phyloP scores from a whole-genome alignment of 2,888 invertebrate species.

The Prosopocoilus inquinatus region DNA sequence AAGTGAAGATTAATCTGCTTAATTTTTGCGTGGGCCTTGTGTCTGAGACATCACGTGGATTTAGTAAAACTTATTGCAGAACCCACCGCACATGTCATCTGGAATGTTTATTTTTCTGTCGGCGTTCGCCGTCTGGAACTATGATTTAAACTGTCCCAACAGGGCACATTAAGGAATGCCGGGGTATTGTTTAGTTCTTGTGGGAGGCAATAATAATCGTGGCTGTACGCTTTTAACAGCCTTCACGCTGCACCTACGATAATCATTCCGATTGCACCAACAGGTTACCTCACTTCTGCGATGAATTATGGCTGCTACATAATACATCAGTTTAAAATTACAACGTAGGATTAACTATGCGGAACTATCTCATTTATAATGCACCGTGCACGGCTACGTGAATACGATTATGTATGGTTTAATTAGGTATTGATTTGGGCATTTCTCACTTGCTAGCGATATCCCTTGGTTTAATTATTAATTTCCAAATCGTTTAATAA shows the following conservation, averaged over 20 bases:
- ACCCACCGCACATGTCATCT: too few relatives aligned
- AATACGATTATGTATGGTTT: too few relatives aligned
- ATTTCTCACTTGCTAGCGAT: too few relatives aligned
- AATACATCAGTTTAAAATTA: slow-evolving; percentile 14
- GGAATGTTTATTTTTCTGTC: too few relatives aligned
- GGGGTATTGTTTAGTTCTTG: not conserved
- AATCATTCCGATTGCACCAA: slow-evolving; percentile 8
- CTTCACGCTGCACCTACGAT: slow-evolving; percentile 19
- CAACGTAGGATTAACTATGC: slow-evolving; percentile 22
- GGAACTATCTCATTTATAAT: slow-evolving; percentile 21
- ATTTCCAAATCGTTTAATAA: too few relatives aligned
- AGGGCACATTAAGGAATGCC: slow-evolving; percentile 12
- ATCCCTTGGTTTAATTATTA: too few relatives aligned
- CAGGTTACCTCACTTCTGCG: slow-evolving; percentile 19
- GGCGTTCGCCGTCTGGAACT: not conserved
- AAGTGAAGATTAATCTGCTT: too few relatives aligned
- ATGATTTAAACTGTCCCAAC: slow-evolving; percentile 7
- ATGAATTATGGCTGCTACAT: slow-evolving; percentile 8
- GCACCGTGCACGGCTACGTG: slow-evolving; percentile 1
- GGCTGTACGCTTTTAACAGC: slow-evolving; percentile 5
- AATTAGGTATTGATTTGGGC: too few relatives aligned
- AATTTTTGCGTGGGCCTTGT: too few relatives aligned
- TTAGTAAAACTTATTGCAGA: too few relatives aligned
- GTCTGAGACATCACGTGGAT: too few relatives aligned
- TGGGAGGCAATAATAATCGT: too few relatives aligned